Base-by-base conservation (phyloP, 2,797 vertebrate species). In the Picus viridis region DNA sequence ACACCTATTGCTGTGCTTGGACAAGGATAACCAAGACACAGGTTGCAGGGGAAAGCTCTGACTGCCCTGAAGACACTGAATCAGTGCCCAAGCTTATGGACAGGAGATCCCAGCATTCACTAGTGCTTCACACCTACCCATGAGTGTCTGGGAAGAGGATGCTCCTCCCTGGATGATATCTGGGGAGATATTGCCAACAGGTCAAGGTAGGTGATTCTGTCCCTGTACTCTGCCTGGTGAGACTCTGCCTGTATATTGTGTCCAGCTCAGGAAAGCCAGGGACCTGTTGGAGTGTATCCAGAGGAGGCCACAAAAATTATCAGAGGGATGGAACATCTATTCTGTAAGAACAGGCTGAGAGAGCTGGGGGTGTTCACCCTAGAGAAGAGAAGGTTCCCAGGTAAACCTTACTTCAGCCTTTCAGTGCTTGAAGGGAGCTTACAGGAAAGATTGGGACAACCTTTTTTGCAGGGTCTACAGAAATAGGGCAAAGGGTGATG, bases 201-300 rank as follows among this genome's bases (percentile, higher is more conserved):
- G 5, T 7, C 0, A 1, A 59, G 20, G 26, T 5, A 56, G 26
- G 15, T 30, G 32, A n/a, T 12, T 18, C 34, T 54, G 6, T 4
- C 9, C 26, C 39, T 76, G 27, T 56, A 1, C 47, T 54, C 8
- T 0, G 0, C 54, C 18, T 24, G 10, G 2, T 9, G 15, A 3
- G 1, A 65, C 1, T 2, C 10, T 22, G 16, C 4, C 0, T 7
- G 2, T 24, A 82, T 24, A 53, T 41, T 10, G 32, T 27, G n/a
- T 7, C 29, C 61, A 63, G 32, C 58, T 59, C n/a, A 0, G 2
- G 29, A 47, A 10, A 6, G 41, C 30, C 7, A 1, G 0, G 9
- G 39, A 78, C 0, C 16, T 74, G 19, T 3, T 58, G 53, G 8
- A 53, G 1, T 0, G 0, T 19, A 24, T 0, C 7, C n/a, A 47